Base-by-base conservation (phyloP, 2,113 vertebrate genomes). In the Bubo blakistoni region DNA sequence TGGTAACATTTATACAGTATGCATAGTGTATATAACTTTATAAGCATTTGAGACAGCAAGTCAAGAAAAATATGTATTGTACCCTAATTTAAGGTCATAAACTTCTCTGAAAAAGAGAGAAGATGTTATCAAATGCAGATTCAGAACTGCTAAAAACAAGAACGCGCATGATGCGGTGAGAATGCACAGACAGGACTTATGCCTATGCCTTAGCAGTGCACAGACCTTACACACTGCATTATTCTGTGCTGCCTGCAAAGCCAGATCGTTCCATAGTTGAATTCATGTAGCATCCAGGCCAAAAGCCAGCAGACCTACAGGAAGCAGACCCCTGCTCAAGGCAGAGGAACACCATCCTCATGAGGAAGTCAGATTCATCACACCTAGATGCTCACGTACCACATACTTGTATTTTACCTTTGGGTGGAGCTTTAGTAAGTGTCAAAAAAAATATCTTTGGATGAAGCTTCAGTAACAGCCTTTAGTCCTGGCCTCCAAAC, bases 121-220 rank as follows among this genome's bases (percentile, higher is more conserved):
- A 47, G 20, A 54, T 15, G 9, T 14, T 19, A 88, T 26, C 26
- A 63, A 86, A 66, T 13, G 13, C 27, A 55, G 44, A 44, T 2
- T 40, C 47, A 86, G 36, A 76, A 27, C 40, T 57, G 30, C 42
- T 67, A 62, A 61, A 91, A 65, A 3, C 7, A 49, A 49, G 8
- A 17, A 44, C 1, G 32, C 24, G 38, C 57, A 34, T 0, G 1
- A 47, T 15, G 22, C 36, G 42, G 44, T 7, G 20, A 32, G 22
- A 87, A 44, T 2, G 40, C 71, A 21, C 32, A 71, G 76, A 32
- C 1, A 59, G 58, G 15, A 55, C 10, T 78, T 58, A 26, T 1
- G 5, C 16, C 62, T 27, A 3, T 2, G 13, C 57, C 24, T 16
- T 20, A 61, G 14, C 40, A 30, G 40, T 22, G 16, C 52, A 32